These are phyloP conservation scores for Daktulosphaira vitifoliae DNA, from an alignment of 1,140 invertebrate genomes.

Conservation along the genomic window DNA sequence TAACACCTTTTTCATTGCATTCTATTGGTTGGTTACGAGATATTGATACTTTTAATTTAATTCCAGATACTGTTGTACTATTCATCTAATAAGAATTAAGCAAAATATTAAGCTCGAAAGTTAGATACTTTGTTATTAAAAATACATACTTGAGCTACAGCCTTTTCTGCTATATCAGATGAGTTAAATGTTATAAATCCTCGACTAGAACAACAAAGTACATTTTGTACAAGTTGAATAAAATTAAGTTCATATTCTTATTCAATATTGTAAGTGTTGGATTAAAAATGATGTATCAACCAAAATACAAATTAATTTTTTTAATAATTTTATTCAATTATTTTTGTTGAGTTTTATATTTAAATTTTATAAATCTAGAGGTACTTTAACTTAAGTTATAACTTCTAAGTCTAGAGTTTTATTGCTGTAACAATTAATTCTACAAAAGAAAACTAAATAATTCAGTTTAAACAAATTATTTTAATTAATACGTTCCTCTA, in stretches of 20 bases:
- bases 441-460: too few relatives aligned
- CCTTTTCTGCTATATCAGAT: constrained; percentile 72
- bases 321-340: too few relatives aligned
- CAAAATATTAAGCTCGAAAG: not conserved
- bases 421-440: too few relatives aligned
- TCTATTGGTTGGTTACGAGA: constrained; percentile 73
- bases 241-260: too few relatives aligned
- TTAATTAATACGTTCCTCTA: too few relatives aligned
- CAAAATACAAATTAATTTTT: not conserved
- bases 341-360: too few relatives aligned
- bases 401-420: too few relatives aligned
- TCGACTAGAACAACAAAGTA: constrained; percentile 53
- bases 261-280: too few relatives aligned
- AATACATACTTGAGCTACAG: constrained; percentile 62
- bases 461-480: too few relatives aligned
- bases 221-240: too few relatives aligned
- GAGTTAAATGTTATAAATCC: constrained; percentile 91
- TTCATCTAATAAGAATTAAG: constrained; percentile 53
- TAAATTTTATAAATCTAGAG: too few relatives aligned
- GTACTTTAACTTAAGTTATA: too few relatives aligned
- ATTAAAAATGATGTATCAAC: not conserved
- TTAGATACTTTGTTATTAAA: not conserved
- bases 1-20: constrained; percentile 32
- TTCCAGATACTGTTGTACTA: constrained; percentile 66
- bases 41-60: constrained; percentile 69